Base-by-base conservation (phyloP, 2,888 invertebrate species). In the Molorchus minor region DNA sequence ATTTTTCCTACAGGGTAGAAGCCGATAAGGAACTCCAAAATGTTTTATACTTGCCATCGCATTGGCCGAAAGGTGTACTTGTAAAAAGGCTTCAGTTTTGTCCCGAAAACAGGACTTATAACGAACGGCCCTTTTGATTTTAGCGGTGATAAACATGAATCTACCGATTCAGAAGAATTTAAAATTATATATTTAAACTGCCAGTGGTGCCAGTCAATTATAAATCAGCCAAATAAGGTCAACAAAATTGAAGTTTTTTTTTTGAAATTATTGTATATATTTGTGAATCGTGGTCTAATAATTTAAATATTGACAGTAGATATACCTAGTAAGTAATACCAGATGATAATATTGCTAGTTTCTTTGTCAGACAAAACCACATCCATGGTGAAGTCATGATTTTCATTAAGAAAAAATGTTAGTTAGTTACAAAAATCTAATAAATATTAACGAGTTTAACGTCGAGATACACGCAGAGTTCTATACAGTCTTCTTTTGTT, bases 341-440 rank as follows among this genome's bases (percentile, higher is more conserved):
- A n/a, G n/a, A n/a, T n/a, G n/a, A n/a, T 12, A 13, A 1, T 7
- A 13, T 12, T 15, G 12, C 36, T 15, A 10, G 10, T 38, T 38
- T 38, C 16, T 36, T 7, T 36, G 15, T 36, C 7, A 12, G 36
- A 36, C 36, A 36, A 13, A 15, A 36, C 36, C 36, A 36, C 36
- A 36, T 36, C 7, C 36, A 36, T 36, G 36, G 13, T 12, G 36
- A 16, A 15, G 13, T 36, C 4, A 17, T 57, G 16, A 38, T 58
- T 44, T 53, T 36, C n/a, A n/a, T n/a, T n/a, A n/a, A n/a, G n/a
- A n/a, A n/a, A n/a, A n/a, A n/a, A n/a, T n/a, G n/a, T n/a, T n/a
- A n/a, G n/a, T n/a, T n/a, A n/a, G n/a, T n/a, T n/a, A n/a, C n/a
- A n/a, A n/a, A n/a, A n/a, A n/a, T n/a, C n/a, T n/a, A n/a, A n/a